These are phyloP conservation scores for Macroglossus sobrinus DNA, from an alignment of 2,113 vertebrate species.

Conservation along the genomic window DNA sequence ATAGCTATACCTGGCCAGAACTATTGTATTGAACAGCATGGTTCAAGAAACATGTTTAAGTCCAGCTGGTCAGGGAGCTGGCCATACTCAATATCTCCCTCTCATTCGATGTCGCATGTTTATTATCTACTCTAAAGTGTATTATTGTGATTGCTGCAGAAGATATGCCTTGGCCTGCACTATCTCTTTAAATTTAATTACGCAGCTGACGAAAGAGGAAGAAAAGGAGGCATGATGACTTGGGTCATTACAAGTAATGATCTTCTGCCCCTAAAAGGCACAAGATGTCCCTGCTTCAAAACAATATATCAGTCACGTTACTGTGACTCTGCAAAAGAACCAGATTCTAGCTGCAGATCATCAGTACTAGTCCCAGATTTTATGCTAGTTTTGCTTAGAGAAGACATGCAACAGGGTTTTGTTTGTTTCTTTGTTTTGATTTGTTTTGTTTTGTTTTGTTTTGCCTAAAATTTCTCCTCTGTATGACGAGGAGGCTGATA, in stretches of 20 bases:
- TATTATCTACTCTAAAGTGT: neutral
- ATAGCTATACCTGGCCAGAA: neutral
- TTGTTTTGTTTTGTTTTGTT: neutral
- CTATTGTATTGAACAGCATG: neutral
- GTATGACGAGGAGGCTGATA: neutral
- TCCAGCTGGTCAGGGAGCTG: neutral
- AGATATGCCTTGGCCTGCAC: neutral
- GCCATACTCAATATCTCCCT: neutral
- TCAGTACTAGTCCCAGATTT: neutral
- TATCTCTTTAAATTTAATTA: conserved; percentile 11
- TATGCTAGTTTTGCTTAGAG: neutral
- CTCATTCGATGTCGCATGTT: neutral
- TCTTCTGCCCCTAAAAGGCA: neutral
- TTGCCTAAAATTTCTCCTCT: neutral
- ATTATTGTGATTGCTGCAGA: neutral
- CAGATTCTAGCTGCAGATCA: neutral
- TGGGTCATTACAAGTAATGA: neutral
- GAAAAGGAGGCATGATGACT: neutral
- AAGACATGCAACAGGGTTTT: neutral
- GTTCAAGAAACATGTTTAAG: neutral
- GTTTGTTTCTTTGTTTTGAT: neutral
- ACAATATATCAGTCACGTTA: neutral
- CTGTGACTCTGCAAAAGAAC: neutral
- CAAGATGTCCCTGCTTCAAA: neutral
- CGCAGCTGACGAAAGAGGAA: neutral